phyloP scores from a whole-genome alignment of 1,140 invertebrate genomes.

The Orchestia grillus region DNA sequence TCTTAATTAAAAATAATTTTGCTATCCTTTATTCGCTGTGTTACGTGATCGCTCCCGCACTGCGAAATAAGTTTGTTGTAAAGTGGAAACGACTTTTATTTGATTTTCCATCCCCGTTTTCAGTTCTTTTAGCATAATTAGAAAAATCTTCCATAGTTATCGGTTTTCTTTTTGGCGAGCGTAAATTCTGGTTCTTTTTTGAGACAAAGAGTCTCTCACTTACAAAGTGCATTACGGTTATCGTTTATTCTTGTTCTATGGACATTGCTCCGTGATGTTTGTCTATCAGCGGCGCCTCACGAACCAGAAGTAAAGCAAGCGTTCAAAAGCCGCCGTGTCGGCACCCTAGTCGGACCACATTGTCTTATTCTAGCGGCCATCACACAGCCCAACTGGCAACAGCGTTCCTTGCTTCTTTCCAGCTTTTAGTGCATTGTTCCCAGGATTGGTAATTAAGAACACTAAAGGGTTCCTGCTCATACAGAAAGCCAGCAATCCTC shows the following conservation, averaged over 20 bases:
- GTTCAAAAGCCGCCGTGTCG: background rate
- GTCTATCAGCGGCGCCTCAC: background rate
- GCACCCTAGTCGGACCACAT: background rate
- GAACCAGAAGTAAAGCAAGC: background rate
- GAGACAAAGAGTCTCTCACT: background rate
- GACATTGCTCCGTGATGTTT: background rate
- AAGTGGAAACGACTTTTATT: background rate
- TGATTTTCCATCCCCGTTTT: background rate
- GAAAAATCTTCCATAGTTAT: background rate
- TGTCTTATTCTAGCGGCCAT: background rate
- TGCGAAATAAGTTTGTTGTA: too few relatives aligned
- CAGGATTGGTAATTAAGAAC: background rate
- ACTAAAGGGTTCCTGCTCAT: background rate
- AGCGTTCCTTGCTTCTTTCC: background rate
- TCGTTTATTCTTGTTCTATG: background rate
- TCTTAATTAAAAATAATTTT: too few relatives aligned
- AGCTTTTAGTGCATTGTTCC: background rate
- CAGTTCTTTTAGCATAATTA: background rate
- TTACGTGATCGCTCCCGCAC: too few relatives aligned
- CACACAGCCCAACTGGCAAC: background rate
- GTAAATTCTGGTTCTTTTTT: background rate
- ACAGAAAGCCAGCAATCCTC: background rate
- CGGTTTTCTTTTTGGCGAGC: background rate
- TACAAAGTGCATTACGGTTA: background rate
- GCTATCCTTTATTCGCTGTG: too few relatives aligned